Evolutionary conservation across 2,113 vertebrate species (phyloP).

Genomic region (Fulica atra): DNA sequence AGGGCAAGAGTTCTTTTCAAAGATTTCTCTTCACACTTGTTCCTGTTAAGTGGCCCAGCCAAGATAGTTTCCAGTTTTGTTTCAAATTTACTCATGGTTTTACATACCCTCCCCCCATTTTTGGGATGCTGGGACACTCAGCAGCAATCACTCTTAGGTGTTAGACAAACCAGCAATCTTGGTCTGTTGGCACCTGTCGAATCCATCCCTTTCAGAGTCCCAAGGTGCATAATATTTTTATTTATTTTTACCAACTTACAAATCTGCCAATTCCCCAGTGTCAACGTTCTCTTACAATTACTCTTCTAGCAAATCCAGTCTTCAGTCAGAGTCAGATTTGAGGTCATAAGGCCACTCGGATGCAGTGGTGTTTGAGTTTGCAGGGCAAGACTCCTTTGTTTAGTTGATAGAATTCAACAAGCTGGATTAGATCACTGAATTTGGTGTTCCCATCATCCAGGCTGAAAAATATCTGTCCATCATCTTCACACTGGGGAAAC

Average conservation of each 20-base stretch:
- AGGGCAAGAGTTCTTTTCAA: constrained; percentile 81
- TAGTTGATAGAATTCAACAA: constrained; percentile 99
- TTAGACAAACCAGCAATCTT: constrained; percentile 66
- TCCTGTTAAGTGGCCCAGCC: constrained; percentile 71
- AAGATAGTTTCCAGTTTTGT: constrained; percentile 74
- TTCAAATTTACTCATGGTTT: constrained; percentile 53
- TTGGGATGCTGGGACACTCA: constrained; percentile 63
- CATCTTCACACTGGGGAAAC: constrained; percentile 89
- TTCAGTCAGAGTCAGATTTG: constrained; percentile 46
- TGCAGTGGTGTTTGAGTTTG: constrained; percentile 98
- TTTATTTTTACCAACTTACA: constrained; percentile 45
- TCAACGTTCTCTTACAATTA: constrained; percentile 64
- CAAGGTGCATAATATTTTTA: constrained; percentile 61
- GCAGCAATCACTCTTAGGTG: constrained; percentile 61
- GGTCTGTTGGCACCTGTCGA: constrained; percentile 64
- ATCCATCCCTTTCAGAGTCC: constrained; percentile 61
- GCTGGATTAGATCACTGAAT: constrained; percentile 98
- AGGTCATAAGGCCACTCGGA: constrained; percentile 97
- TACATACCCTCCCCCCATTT: constrained; percentile 53
- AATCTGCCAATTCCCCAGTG: constrained; percentile 73
- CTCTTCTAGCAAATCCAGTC: constrained; percentile 69
- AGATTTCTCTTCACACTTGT: constrained; percentile 70
- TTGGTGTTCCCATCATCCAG: constrained; percentile 97
- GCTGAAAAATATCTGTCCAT: constrained; percentile 94
- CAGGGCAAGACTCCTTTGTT: constrained; percentile 97